Percentiles rank a stretch among this genome's conserved stretches.
Evolutionary conservation across 2,888 invertebrate species (phyloP).

Genomic region (Stegana nigrithorax): DNA sequence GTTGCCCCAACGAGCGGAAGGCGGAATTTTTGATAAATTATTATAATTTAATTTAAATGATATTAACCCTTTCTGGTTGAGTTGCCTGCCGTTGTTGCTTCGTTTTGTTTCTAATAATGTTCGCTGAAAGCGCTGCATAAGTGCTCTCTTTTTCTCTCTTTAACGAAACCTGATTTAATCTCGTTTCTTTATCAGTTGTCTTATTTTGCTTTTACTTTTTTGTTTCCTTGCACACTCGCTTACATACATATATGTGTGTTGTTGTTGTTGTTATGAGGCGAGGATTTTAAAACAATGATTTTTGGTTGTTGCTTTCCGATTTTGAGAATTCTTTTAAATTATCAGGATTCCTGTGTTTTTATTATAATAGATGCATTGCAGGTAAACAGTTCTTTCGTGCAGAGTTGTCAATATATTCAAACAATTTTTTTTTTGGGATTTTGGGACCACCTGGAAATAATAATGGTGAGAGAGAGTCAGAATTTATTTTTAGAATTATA

Average conservation of each 20-base stretch:
- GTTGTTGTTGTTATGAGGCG: slow-evolving; percentile 34
- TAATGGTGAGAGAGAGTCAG: slow-evolving; percentile 15
- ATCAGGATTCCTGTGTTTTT: slow-evolving; percentile 10
- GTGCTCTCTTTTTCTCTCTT: slow-evolving; percentile 31
- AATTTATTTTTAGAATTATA: no score
- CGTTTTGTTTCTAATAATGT: no score
- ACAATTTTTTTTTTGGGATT: slow-evolving; percentile 14
- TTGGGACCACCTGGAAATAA: slow-evolving; percentile 52
- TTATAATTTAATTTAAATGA: no score
- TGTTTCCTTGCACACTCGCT: slow-evolving; percentile 4
- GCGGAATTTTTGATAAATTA: no score
- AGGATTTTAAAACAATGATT: slow-evolving; percentile 43
- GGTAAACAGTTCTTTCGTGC: slow-evolving; percentile 58
- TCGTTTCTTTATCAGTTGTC: slow-evolving; percentile 27
- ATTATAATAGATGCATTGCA: slow-evolving; percentile 44
- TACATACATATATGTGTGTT: slow-evolving; percentile 21
- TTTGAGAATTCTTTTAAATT: slow-evolving; percentile 19
- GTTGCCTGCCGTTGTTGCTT: no score
- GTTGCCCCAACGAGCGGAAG: no score
- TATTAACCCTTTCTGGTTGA: no score
- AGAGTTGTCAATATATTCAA: slow-evolving; percentile 46
- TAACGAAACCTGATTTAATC: slow-evolving; percentile 59
- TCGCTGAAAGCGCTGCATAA: no score
- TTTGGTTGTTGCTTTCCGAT: slow-evolving; percentile 47
- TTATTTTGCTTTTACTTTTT: slow-evolving; percentile 43